Percentiles rank a stretch among this genome's conserved stretches.
phyloP scores from a whole-genome alignment of 1,140 invertebrate genomes.

The Cydia fagiglandana region DNA sequence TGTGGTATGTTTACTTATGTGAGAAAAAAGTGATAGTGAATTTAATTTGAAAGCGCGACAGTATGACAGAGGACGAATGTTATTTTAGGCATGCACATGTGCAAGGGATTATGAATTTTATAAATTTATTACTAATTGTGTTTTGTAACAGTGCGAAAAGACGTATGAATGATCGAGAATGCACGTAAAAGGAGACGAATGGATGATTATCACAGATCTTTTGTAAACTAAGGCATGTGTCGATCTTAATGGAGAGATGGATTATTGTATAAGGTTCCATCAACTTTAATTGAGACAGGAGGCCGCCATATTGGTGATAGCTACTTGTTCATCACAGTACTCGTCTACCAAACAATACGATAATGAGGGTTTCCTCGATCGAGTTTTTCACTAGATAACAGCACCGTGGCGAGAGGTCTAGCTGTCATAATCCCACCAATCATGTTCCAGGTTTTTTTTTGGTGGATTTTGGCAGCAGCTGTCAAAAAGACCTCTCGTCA shows the following conservation, averaged over 20 bases:
- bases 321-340: conserved; percentile 60
- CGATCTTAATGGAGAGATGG: conserved; percentile 62
- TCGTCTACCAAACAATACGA: not conserved
- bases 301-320: conserved; percentile 75
- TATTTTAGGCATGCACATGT: conserved; percentile 78
- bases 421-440: too few species aligned
- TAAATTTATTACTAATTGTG: conserved; percentile 68
- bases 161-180: conserved; percentile 59
- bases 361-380: too few species aligned
- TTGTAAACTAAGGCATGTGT: conserved; percentile 70
- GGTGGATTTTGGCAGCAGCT: too few species aligned
- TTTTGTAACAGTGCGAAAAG: conserved; percentile 60
- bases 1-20: conserved; percentile 78
- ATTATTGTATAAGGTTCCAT: conserved; percentile 69
- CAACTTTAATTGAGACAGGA: conserved; percentile 62
- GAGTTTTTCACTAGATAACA: too few species aligned
- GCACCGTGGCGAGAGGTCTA: too few species aligned
- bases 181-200: conserved; percentile 51
- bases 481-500: too few species aligned
- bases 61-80: conserved; percentile 72
- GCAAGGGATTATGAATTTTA: conserved; percentile 78
- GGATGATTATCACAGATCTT: conserved; percentile 65
- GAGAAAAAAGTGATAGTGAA: conserved; percentile 56
- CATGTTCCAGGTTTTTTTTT: too few species aligned
- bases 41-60: conserved; percentile 54